phyloP scores from a whole-genome alignment of 2,797 vertebrate species.

The Austrolebias charrua region DNA sequence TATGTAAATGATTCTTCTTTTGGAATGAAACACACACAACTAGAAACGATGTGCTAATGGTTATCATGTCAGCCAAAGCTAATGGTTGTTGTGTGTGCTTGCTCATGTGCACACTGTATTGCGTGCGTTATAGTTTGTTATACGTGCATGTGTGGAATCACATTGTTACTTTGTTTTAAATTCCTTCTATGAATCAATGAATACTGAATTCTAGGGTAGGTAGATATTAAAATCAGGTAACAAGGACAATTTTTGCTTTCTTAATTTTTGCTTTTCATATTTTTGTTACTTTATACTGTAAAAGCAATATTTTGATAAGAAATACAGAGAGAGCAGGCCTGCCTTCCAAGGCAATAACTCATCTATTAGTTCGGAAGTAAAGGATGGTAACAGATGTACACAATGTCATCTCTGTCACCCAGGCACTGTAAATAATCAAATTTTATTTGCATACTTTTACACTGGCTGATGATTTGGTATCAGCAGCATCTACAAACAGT shows the following conservation, averaged over 20 bases:
- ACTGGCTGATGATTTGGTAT: slow-evolving; percentile 45
- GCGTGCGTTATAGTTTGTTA: slow-evolving; percentile 11
- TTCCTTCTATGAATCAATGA: slow-evolving; percentile 1
- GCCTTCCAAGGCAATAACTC: slow-evolving; percentile 25
- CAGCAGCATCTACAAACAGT: slow-evolving; percentile 59
- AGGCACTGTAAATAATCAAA: slow-evolving; percentile 44
- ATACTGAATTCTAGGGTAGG: slow-evolving; percentile 5
- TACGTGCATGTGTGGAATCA: not conserved
- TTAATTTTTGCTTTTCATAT: slow-evolving; percentile 48
- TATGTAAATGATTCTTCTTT: slow-evolving; percentile 82
- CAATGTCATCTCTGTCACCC: slow-evolving; percentile 65
- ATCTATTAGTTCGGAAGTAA: slow-evolving; percentile 32
- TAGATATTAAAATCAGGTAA: slow-evolving; percentile 17
- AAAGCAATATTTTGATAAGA: slow-evolving; percentile 38
- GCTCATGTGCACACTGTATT: slow-evolving; percentile 31
- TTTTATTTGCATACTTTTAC: slow-evolving; percentile 65
- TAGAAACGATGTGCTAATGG: slow-evolving; percentile 76
- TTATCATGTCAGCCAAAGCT: slow-evolving; percentile 76
- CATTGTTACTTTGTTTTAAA: slow-evolving; percentile 19
- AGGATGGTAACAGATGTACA: slow-evolving; percentile 23
- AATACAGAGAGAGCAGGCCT: not conserved
- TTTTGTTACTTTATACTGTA: slow-evolving; percentile 34
- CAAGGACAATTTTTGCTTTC: slow-evolving; percentile 28
- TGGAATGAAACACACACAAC: slow-evolving; percentile 70
- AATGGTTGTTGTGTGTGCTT: slow-evolving; percentile 66